phyloP scores from a whole-genome alignment of 2,797 vertebrate species.

The Lates japonicus region DNA sequence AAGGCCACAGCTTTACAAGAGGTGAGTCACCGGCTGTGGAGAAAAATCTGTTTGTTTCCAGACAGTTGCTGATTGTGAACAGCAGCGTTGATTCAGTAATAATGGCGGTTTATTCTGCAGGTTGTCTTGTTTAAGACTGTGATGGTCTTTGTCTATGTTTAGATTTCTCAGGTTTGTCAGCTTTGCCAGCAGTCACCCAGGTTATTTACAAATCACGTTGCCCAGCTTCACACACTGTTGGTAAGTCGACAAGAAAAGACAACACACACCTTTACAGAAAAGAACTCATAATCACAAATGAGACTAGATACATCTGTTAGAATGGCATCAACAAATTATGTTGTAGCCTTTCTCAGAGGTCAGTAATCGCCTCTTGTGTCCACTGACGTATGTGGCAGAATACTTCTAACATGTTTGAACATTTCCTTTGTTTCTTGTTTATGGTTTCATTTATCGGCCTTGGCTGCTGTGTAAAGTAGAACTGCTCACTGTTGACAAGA shows the following conservation, averaged over 20 bases:
- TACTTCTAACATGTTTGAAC: background rate
- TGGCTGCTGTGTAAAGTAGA: background rate
- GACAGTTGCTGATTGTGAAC: background rate
- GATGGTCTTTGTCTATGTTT: constrained; percentile 22
- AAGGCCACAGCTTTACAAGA: constrained; percentile 94
- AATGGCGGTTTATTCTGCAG: background rate
- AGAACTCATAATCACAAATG: background rate
- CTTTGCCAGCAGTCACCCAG: constrained; percentile 94
- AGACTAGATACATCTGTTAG: background rate
- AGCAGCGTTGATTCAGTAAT: background rate
- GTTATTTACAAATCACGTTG: constrained; percentile 93
- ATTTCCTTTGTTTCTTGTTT: background rate
- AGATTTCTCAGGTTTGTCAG: constrained; percentile 96
- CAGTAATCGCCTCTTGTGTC: background rate
- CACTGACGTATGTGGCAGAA: background rate
- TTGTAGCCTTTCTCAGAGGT: background rate
- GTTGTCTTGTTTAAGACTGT: background rate
- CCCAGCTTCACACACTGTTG: constrained; percentile 92
- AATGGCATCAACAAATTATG: background rate
- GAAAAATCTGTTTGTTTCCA: background rate
- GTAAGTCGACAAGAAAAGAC: constrained; percentile 66
- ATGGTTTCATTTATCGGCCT: background rate
- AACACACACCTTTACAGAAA: background rate
- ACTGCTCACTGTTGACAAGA: constrained; percentile 5
- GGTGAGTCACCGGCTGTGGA: constrained; percentile 72